phyloP scores from a whole-genome alignment of 2,888 invertebrate species.

The Bhutanitis thaidina region DNA sequence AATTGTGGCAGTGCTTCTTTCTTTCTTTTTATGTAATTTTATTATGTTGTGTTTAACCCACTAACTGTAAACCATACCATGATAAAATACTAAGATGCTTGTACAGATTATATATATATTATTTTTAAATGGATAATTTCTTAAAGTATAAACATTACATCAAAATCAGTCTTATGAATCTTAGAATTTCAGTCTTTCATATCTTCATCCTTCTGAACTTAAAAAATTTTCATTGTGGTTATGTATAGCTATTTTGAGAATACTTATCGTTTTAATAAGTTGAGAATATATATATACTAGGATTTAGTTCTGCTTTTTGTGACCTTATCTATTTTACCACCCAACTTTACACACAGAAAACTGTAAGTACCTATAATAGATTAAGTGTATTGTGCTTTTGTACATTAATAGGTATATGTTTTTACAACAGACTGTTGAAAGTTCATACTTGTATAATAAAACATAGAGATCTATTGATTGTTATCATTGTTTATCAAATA shows the following conservation, averaged over 20 bases:
- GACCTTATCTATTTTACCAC: slow-evolving; percentile 23
- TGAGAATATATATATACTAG: slow-evolving; percentile 10
- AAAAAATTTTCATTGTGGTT: too few relatives aligned
- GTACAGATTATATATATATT: neutral
- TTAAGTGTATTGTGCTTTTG: slow-evolving; percentile 46
- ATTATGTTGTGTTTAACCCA: slow-evolving; percentile 28
- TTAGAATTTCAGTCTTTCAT: too few relatives aligned
- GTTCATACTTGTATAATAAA: slow-evolving; percentile 65
- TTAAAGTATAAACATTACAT: too few relatives aligned
- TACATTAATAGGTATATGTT: slow-evolving; percentile 51
- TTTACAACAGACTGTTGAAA: slow-evolving; percentile 64
- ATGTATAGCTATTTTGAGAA: too few relatives aligned
- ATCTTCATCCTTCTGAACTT: too few relatives aligned
- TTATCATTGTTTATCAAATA: slow-evolving; percentile 75
- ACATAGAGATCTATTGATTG: slow-evolving; percentile 70
- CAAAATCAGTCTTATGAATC: too few relatives aligned
- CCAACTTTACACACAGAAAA: slow-evolving; percentile 26
- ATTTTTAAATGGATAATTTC: neutral
- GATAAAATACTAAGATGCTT: neutral
- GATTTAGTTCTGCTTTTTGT: slow-evolving; percentile 24
- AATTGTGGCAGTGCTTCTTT: slow-evolving; percentile 33
- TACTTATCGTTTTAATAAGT: neutral
- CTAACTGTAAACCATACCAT: slow-evolving; percentile 23
- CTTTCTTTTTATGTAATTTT: slow-evolving; percentile 23
- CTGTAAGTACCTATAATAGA: slow-evolving; percentile 37